These are phyloP conservation scores for Archilochus colubris DNA, from an alignment of 2,113 vertebrate species.

Conservation along the genomic window DNA sequence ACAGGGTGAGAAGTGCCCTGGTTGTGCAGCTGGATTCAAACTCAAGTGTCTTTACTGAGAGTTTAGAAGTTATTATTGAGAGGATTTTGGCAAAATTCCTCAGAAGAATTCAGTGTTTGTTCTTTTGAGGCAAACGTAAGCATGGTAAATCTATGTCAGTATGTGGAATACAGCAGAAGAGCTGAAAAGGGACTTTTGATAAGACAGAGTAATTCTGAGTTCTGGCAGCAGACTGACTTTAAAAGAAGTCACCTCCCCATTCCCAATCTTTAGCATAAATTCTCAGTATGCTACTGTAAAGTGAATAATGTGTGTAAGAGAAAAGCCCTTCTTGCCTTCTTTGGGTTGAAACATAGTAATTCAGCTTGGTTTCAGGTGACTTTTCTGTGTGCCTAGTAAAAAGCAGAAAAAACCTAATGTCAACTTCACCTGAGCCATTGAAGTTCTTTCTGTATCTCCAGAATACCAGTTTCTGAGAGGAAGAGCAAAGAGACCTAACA, in stretches of 20 bases:
- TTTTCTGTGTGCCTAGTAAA: neutral
- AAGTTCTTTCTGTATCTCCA: conserved; percentile 26
- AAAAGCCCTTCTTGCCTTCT: neutral
- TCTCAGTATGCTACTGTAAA: neutral
- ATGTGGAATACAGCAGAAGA: neutral
- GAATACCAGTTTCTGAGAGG: neutral
- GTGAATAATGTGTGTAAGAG: neutral
- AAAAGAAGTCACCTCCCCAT: neutral
- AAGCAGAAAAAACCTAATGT: neutral
- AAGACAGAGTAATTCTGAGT: neutral
- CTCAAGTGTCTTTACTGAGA: neutral
- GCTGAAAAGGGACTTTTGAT: neutral
- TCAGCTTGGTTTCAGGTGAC: neutral
- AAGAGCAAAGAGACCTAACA: neutral
- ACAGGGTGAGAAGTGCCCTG: neutral
- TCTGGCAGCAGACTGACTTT: neutral
- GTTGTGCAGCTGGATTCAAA: neutral
- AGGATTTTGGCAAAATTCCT: neutral
- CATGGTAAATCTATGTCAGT: neutral
- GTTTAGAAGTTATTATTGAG: neutral
- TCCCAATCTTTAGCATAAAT: neutral
- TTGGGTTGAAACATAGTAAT: neutral
- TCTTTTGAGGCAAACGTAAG: neutral
- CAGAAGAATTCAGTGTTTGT: neutral
- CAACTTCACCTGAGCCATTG: neutral